Conservation (phyloP, 2,113 vertebrate species). For the Dicentrarchus labrax region DNA sequence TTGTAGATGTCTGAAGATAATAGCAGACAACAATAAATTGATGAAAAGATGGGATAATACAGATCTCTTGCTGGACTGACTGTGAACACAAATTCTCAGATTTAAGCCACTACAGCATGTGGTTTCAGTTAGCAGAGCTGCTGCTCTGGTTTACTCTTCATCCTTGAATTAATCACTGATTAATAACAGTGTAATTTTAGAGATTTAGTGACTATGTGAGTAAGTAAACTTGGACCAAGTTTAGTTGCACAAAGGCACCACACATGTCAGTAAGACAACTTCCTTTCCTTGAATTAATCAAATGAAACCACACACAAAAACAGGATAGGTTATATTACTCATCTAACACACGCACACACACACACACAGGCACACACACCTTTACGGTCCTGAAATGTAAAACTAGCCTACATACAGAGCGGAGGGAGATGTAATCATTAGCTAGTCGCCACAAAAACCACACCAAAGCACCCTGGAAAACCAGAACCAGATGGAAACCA, state of each 20-base stretch:
- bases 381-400: conserved; percentile 26
- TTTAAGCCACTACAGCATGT: not conserved
- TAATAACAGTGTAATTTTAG: conserved; percentile 20
- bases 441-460: conserved; percentile 53
- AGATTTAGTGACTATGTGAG: conserved; percentile 17
- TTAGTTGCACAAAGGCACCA: not conserved
- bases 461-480: conserved; percentile 71
- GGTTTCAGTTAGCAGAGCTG: conserved; percentile 20
- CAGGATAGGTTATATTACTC: conserved; percentile 14
- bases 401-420: conserved; percentile 54
- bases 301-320: conserved; percentile 7
- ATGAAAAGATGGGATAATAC: not conserved
- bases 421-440: conserved; percentile 62
- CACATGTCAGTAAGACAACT: conserved; percentile 19
- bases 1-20: not conserved
- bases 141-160: conserved; percentile 3
- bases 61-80: not conserved
- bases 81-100: not conserved
- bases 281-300: conserved; percentile 37
- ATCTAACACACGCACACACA: conserved; percentile 21
- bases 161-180: conserved; percentile 8
- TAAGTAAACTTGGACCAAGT: conserved; percentile 12
- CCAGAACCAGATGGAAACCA: conserved; percentile 67
- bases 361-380: conserved; percentile 2
- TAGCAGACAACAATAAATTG: not conserved